Percentiles rank a stretch among this genome's conserved stretches.
These are phyloP conservation scores for Siniperca undulata DNA, from an alignment of 2,797 vertebrate species.

Conservation along the genomic window DNA sequence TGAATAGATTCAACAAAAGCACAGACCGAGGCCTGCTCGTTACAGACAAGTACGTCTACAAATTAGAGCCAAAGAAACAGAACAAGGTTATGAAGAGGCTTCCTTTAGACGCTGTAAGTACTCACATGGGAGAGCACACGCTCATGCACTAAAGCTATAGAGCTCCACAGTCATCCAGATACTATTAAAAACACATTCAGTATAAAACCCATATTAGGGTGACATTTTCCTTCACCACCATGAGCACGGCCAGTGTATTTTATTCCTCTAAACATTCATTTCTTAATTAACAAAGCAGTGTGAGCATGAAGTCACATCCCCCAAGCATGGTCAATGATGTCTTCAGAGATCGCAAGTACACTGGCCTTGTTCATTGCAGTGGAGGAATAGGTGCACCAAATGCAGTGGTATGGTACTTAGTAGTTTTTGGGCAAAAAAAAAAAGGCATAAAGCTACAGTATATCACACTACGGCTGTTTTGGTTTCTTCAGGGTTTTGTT, in stretches of 20 bases:
- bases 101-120: constrained; percentile 88
- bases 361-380: too few species aligned
- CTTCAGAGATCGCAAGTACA: neutral
- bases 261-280: neutral
- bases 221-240: neutral
- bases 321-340: neutral
- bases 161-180: neutral
- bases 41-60: constrained; percentile 92
- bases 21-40: constrained; percentile 90
- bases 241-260: too few species aligned
- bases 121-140: neutral
- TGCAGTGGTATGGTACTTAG: neutral
- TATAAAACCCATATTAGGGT: neutral
- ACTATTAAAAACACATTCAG: neutral
- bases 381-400: neutral
- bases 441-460: neutral
- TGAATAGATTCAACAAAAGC: constrained; percentile 92
- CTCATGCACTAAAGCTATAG: neutral
- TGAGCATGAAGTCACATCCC: neutral
- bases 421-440: too few species aligned
- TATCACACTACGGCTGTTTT: neutral
- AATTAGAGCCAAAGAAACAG: constrained; percentile 89
- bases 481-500: neutral
- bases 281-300: neutral
- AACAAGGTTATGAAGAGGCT: constrained; percentile 89